Evolutionary conservation across 1,140 invertebrate species (phyloP).

Genomic region (Bursaphelenchus mucronatus): DNA sequence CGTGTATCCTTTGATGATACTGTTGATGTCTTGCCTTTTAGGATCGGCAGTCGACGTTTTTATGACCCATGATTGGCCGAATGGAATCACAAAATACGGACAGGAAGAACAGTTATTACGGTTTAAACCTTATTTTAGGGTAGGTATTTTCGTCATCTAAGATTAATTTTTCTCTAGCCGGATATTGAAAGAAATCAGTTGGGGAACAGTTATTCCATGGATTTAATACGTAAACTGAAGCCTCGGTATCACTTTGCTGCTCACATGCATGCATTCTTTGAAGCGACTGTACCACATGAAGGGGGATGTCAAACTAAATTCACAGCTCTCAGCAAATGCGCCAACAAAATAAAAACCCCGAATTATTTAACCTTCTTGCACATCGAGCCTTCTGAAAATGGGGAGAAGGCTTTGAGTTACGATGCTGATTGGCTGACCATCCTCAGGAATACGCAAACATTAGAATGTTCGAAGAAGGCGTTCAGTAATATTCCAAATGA

Average conservation of each 20-base stretch:
- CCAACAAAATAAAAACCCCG: slow-evolving; percentile 59
- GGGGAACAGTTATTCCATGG: slow-evolving; percentile 77
- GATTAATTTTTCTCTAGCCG: not conserved
- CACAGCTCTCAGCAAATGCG: slow-evolving; percentile 88
- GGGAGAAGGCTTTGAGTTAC: slow-evolving; percentile 32
- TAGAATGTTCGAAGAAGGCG: not conserved
- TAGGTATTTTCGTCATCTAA: slow-evolving; percentile 45
- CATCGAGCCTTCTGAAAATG: not conserved
- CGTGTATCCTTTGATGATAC: not conserved
- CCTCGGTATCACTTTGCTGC: slow-evolving; percentile 93
- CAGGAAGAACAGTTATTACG: slow-evolving; percentile 72
- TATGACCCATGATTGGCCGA: slow-evolving; percentile 94
- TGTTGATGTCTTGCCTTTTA: slow-evolving; percentile 6
- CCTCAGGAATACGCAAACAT: slow-evolving; percentile 28
- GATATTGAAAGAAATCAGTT: slow-evolving; percentile 77
- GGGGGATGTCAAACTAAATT: slow-evolving; percentile 65
- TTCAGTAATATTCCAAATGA: slow-evolving; percentile 5
- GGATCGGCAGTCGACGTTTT: slow-evolving; percentile 73
- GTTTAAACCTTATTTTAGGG: slow-evolving; percentile 78
- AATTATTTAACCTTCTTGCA: slow-evolving; percentile 6
- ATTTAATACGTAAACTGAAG: slow-evolving; percentile 73
- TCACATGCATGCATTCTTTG: slow-evolving; percentile 92
- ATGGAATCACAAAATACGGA: slow-evolving; percentile 79
- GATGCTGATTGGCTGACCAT: slow-evolving; percentile 45
- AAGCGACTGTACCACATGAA: slow-evolving; percentile 74